A percentile compares a stretch with the other conserved stretches of the same genome.
Conservation (phyloP, 2,113 vertebrate species). For the Excalfactoria chinensis region DNA sequence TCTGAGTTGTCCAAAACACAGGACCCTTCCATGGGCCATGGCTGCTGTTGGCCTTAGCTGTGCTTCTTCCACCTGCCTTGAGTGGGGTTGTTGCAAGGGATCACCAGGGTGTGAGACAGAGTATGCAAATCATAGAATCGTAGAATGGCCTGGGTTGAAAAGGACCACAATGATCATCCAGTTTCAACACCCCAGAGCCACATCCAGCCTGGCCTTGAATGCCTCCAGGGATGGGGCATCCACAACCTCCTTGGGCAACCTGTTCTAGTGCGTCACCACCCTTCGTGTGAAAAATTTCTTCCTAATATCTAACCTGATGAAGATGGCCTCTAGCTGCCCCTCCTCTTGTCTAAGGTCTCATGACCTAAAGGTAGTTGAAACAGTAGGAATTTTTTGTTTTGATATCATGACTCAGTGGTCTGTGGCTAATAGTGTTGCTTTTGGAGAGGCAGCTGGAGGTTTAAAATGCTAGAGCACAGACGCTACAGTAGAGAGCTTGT, state of each 20-base stretch:
- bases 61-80: neutral
- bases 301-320: too few relatives aligned
- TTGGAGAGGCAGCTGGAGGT: neutral
- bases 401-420: neutral
- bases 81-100: neutral
- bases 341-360: neutral
- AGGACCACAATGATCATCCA: too few relatives aligned
- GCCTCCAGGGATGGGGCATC: too few relatives aligned
- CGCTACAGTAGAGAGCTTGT: neutral
- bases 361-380: neutral
- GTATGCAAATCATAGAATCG: too few relatives aligned
- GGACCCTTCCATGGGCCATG: neutral
- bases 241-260: too few relatives aligned
- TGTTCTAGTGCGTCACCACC: too few relatives aligned
- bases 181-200: too few relatives aligned
- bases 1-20: neutral
- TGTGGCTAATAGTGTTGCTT: rapidly evolving
- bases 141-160: too few relatives aligned
- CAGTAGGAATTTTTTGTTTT: neutral
- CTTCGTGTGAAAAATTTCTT: too few relatives aligned
- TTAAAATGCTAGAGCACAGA: neutral
- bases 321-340: neutral
- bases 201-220: too few relatives aligned
- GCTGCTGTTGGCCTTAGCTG: neutral
- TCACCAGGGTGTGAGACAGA: neutral